These are phyloP conservation scores for Bombus huntii DNA, from an alignment of 1,140 invertebrate species.

Conservation along the genomic window DNA sequence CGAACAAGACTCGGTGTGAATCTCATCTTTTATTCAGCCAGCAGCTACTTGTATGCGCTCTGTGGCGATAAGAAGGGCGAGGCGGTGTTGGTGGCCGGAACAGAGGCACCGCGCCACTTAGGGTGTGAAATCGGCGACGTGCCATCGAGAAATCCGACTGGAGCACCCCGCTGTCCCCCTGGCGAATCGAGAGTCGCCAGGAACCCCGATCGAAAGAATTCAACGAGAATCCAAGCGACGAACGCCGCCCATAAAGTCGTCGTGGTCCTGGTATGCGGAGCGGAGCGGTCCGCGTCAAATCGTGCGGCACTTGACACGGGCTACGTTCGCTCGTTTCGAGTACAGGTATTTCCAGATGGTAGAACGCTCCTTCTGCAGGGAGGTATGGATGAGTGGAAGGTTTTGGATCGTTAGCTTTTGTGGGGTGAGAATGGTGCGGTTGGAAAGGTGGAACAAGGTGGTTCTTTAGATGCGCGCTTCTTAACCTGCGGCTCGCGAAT, in stretches of 20 bases:
- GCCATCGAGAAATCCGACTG: constrained; percentile 70
- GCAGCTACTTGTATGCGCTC: constrained; percentile 37
- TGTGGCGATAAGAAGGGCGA: constrained; percentile 36
- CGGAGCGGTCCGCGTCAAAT: constrained; percentile 24
- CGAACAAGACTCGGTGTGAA: constrained; percentile 79
- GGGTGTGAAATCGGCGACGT: constrained; percentile 79
- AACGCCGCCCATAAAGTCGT: constrained; percentile 73
- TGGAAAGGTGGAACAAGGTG: no score
- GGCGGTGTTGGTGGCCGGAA: constrained; percentile 62
- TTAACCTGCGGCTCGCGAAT: no score
- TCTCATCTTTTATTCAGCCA: constrained; percentile 81
- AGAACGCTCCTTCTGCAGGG: not conserved
- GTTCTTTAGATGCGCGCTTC: no score
- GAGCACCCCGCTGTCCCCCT: not conserved
- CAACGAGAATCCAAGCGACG: constrained; percentile 63
- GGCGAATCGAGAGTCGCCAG: no score
- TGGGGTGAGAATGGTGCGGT: not conserved
- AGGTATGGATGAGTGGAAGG: not conserved
- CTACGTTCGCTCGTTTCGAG: not conserved
- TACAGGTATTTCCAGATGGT: not conserved
- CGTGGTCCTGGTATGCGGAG: constrained; percentile 61
- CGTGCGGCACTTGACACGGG: constrained; percentile 16
- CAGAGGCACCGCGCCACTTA: constrained; percentile 79
- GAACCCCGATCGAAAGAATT: constrained; percentile 58
- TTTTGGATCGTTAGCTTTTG: not conserved